Evolutionary conservation across 2,113 vertebrate species (phyloP).

Genomic region (Damaliscus lunatus): DNA sequence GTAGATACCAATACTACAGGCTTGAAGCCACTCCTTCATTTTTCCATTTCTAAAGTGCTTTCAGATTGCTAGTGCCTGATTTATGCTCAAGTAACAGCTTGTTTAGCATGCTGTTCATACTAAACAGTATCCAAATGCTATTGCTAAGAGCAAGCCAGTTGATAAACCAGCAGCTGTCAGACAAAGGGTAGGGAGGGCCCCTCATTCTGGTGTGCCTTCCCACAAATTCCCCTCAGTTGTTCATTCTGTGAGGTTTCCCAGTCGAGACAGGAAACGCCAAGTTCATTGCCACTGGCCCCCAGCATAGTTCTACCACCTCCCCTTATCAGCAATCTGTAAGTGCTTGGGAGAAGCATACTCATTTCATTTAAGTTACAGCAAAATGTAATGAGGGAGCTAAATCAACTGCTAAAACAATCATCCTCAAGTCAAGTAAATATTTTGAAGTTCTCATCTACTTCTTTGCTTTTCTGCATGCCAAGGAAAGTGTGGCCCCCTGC

Average conservation of each 20-base stretch:
- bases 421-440: neutral
- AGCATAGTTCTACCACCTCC: neutral
- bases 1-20: neutral
- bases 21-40: neutral
- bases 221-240: neutral
- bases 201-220: neutral
- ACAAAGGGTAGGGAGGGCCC: no score
- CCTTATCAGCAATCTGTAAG: neutral
- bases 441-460: neutral
- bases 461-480: neutral
- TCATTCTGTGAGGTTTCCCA: neutral
- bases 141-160: neutral
- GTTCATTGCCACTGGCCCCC: neutral
- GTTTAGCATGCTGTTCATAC: neutral
- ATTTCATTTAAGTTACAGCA: neutral
- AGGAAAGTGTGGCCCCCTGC: neutral
- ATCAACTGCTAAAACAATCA: neutral
- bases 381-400: neutral
- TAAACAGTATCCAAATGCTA: neutral
- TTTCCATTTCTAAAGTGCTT: constrained; percentile 15
- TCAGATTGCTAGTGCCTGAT: neutral
- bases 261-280: neutral
- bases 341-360: neutral
- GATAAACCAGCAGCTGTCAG: neutral
- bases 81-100: neutral